phyloP scores from a whole-genome alignment of 2,888 invertebrate species.

The Lagria hirta region DNA sequence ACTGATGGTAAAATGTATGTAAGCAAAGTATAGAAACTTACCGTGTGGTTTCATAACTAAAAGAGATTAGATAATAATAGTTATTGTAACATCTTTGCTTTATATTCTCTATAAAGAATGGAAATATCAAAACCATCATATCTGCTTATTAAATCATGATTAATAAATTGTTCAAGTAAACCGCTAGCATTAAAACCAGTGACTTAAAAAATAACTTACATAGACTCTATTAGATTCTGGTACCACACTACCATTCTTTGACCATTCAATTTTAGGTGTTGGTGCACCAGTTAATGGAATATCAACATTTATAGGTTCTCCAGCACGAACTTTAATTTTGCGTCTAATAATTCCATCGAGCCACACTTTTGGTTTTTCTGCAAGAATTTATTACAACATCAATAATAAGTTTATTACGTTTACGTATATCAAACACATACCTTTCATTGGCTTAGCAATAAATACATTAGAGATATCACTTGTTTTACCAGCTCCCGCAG shows the following conservation, averaged over 20 bases:
- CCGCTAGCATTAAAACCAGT: too few species aligned
- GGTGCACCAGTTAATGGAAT: constrained; percentile 95
- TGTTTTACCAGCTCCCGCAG: constrained; percentile 87
- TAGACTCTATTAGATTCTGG: constrained; percentile 72
- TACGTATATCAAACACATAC: constrained; percentile 42
- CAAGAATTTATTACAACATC: constrained; percentile 3
- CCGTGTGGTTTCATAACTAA: too few species aligned
- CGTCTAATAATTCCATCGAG: constrained; percentile 87
- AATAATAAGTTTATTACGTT: constrained; percentile 3
- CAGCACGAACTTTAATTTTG: constrained; percentile 93
- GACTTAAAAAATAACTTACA: too few species aligned
- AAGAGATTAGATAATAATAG: too few species aligned
- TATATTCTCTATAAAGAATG: too few species aligned
- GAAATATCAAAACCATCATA: too few species aligned
- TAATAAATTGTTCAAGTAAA: too few species aligned
- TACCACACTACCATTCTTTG: constrained; percentile 66
- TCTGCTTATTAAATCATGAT: too few species aligned
- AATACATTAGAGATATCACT: constrained; percentile 84
- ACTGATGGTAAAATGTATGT: too few species aligned
- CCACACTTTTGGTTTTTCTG: constrained; percentile 88
- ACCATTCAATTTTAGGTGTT: constrained; percentile 89
- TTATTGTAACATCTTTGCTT: too few species aligned
- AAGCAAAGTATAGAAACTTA: too few species aligned
- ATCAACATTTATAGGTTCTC: constrained; percentile 92
- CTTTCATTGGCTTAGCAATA: constrained; percentile 85